Evolutionary conservation across 2,113 vertebrate genomes (phyloP).

Genomic region (Alethe castanea): DNA sequence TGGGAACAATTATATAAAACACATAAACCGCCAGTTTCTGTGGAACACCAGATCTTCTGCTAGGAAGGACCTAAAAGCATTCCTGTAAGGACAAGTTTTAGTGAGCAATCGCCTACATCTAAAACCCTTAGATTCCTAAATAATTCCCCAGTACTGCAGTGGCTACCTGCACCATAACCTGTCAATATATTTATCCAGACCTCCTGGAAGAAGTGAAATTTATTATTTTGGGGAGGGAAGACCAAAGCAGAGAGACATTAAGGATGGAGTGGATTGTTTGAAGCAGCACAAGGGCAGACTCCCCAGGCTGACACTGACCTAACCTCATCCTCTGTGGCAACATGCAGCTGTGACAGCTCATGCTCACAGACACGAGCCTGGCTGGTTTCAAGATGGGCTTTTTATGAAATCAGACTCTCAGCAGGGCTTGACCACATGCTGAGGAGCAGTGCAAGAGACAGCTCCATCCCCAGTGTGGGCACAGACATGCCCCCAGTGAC

Average conservation of each 20-base stretch:
- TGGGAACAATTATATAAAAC: neutral
- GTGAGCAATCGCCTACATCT: neutral
- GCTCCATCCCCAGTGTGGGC: neutral
- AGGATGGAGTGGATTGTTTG: neutral
- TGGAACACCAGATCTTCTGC: neutral
- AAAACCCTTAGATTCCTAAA: neutral
- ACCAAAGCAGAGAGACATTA: neutral
- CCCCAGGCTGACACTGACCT: neutral
- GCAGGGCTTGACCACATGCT: neutral
- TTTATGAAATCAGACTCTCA: neutral
- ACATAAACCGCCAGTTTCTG: neutral
- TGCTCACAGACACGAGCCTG: neutral
- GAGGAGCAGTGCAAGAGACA: neutral
- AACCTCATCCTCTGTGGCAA: neutral
- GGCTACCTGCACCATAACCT: neutral
- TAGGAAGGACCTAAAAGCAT: constrained; percentile 1
- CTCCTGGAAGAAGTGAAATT: neutral
- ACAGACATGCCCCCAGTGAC: neutral
- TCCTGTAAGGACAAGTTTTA: neutral
- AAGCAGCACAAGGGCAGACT: neutral
- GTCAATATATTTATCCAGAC: neutral
- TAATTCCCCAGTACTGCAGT: neutral
- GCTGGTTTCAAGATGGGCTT: neutral
- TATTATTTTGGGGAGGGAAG: neutral
- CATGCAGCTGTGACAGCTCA: neutral